phyloP scores from a whole-genome alignment of 1,140 invertebrate genomes.

The Papilio machaon region DNA sequence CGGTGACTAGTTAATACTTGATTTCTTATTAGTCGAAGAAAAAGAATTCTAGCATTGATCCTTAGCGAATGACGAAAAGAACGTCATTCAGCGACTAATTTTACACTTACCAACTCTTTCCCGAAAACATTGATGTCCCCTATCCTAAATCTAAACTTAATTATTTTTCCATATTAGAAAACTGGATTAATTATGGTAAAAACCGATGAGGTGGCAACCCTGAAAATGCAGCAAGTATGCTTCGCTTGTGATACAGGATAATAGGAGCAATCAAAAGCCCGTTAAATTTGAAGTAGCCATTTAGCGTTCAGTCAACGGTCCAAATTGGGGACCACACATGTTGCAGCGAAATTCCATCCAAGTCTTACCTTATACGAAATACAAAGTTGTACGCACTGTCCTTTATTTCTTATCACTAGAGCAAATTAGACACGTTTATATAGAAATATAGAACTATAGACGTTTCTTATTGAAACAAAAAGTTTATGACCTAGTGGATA shows the following conservation, averaged over 20 bases:
- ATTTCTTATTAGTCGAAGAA: no score
- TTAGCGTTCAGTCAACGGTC: conserved; percentile 4
- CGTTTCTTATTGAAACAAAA: neutral
- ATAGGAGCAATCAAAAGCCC: conserved; percentile 6
- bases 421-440: neutral
- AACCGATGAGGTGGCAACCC: neutral
- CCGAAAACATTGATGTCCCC: no score
- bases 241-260: neutral
- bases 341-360: neutral
- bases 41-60: no score
- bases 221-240: neutral
- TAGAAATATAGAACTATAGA: neutral
- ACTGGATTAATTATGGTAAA: no score
- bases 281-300: conserved; percentile 17
- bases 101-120: no score
- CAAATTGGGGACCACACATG: conserved; percentile 5
- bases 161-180: no score
- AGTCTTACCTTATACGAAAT: neutral
- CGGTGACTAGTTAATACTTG: no score
- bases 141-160: no score
- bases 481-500: neutral
- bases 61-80: no score
- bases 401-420: neutral
- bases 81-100: no score
- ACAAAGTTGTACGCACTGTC: neutral